phyloP scores from a whole-genome alignment of 2,797 vertebrate genomes.

The Clamator glandarius region DNA sequence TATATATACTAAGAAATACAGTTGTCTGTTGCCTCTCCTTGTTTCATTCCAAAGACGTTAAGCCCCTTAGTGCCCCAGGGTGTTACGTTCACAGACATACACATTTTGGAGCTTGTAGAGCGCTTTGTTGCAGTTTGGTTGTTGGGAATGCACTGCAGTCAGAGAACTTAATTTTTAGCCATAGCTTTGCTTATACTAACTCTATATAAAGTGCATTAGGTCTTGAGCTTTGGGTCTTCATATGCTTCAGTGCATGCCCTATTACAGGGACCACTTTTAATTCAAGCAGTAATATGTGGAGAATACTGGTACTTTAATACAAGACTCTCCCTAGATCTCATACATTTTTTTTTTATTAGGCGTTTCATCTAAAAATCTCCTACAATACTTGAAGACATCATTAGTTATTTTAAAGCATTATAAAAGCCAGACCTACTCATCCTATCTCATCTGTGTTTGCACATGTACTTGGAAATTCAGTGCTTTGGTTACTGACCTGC shows the following conservation, averaged over 20 bases:
- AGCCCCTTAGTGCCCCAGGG: background rate
- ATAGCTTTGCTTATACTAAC: slow-evolving; percentile 40
- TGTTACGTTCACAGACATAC: background rate
- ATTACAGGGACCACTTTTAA: background rate
- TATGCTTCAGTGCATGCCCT: background rate
- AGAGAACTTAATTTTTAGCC: background rate
- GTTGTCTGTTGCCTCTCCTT: background rate
- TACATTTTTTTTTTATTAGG: background rate
- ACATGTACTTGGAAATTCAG: background rate
- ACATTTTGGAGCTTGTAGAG: background rate
- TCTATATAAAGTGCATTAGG: background rate
- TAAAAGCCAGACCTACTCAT: background rate
- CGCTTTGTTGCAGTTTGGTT: background rate
- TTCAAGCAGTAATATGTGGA: background rate
- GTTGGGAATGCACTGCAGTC: background rate
- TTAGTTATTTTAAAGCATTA: background rate
- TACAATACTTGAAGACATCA: background rate
- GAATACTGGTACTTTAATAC: background rate
- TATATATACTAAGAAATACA: background rate
- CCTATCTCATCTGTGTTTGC: background rate
- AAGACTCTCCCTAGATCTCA: background rate
- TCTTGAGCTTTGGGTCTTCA: slow-evolving; percentile 22
- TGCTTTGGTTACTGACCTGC: background rate
- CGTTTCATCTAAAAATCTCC: background rate
- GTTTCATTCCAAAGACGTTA: background rate